Evolutionary conservation across 1,140 invertebrate species (phyloP), one percentile per base, ranked within the genome.

Genomic region (Onthophagus taurus): DNA sequence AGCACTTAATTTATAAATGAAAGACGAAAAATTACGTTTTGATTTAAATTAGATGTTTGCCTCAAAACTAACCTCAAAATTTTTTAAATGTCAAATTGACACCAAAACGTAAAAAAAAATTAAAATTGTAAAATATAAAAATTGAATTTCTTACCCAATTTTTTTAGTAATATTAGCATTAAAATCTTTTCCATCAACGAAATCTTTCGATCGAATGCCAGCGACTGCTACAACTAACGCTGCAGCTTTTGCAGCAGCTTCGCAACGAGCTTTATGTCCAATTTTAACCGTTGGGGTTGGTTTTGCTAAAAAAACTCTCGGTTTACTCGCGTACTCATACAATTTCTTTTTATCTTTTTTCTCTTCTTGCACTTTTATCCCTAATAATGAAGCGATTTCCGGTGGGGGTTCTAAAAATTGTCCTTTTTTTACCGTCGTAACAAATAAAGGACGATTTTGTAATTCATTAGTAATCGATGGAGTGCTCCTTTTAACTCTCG

Each of bases 351-450:
- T 64, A 30, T 64, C 62, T 31, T 59, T 58, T 39, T 33, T 55
- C 21, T 59, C 58, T 30, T 67, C 68, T 47, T 69, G 58, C 31
- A 61, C 59, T 19, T 71, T 63, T 24, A 81, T 67, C 0, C 78
- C 78, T 2, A 81, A 65, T 1, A 81, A 67, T 12, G 67, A 62
- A 1, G 83, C 80, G 24, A 83, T 66, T 53, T 84, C 79, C 14
- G 80, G 77, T 1, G 83, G 81, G 1, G 85, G 83, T 55, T 81
- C 77, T 34, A 89, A 61, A 55, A 86, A 89, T 50, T 81, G 75
- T 1, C 85, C 84, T 16, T 72, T 77, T 45, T 79, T 83, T 4
- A 89, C 84, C 0, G 82, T 85, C 0, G 83, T 86, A 26, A 86
- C 75, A 54, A 88, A 41, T 17, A 41, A 88, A 0, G 80, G 74